These are phyloP conservation scores for Drosophila percnosoma DNA, from an alignment of 2,888 invertebrate genomes.

Conservation along the genomic window DNA sequence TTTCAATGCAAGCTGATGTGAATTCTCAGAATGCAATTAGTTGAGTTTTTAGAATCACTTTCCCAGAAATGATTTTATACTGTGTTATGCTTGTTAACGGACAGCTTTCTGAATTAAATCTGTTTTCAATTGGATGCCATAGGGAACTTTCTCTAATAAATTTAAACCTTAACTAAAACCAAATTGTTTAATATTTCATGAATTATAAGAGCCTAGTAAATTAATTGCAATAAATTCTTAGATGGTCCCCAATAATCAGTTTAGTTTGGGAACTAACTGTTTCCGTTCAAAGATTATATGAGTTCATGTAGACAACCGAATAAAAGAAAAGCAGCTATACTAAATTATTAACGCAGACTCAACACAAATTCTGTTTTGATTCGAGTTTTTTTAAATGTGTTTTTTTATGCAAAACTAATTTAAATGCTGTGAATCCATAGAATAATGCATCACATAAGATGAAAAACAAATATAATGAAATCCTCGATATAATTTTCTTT, in stretches of 20 bases:
- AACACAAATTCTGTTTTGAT: not conserved
- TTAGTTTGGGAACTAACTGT: not conserved
- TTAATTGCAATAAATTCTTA: not conserved
- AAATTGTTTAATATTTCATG: not conserved
- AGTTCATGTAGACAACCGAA: not conserved
- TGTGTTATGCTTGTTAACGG: not conserved
- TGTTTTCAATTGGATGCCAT: not conserved
- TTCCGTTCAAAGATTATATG: not conserved
- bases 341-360: no score
- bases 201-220: not conserved
- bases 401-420: not conserved
- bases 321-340: not conserved
- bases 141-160: not conserved
- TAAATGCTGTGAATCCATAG: not conserved
- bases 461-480: slow-evolving; percentile 11
- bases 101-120: not conserved
- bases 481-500: not conserved
- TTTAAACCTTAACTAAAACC: not conserved
- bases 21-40: not conserved
- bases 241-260: not conserved
- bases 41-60: not conserved
- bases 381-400: not conserved
- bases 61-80: not conserved
- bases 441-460: slow-evolving; percentile 1
- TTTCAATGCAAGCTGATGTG: not conserved